phyloP scores from a whole-genome alignment of 2,113 vertebrate species.

The cattle (Bos taurus) region DNA sequence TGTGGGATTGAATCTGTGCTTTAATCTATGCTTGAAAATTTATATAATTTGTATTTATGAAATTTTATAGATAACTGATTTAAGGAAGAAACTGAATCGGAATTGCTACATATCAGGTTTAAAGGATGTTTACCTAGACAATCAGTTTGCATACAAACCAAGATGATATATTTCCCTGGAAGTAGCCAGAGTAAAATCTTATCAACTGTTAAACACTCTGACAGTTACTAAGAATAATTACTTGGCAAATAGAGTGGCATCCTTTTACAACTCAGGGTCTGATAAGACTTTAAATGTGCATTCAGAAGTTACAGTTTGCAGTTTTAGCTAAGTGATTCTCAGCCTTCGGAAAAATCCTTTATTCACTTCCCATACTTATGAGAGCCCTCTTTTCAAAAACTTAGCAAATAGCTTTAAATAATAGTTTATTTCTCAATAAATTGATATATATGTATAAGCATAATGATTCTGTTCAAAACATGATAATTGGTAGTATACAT shows the following conservation, averaged over 20 bases:
- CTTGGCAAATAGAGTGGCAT: not conserved
- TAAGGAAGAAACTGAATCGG: not conserved
- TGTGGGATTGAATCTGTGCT: not conserved
- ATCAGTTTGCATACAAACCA: not conserved
- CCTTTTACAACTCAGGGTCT: not conserved
- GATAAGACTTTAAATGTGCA: not conserved
- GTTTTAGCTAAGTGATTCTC: not conserved
- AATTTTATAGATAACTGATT: not conserved
- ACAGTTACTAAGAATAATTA: not conserved
- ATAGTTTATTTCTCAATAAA: not conserved
- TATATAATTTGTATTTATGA: not conserved
- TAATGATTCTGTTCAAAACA: not conserved
- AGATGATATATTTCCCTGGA: not conserved
- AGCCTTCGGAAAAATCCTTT: not conserved
- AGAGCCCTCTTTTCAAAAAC: not conserved
- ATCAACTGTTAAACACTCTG: not conserved
- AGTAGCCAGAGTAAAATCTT: not conserved
- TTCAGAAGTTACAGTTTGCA: not conserved
- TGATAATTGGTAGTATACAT: not conserved
- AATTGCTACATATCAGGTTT: not conserved
- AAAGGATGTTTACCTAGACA: not conserved
- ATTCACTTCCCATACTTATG: not conserved
- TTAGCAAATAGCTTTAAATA: not conserved
- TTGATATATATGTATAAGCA: not conserved
- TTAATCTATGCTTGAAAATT: not conserved